Evolutionary conservation across 2,797 vertebrate genomes (phyloP).

Genomic region (Sparidentex hasta): DNA sequence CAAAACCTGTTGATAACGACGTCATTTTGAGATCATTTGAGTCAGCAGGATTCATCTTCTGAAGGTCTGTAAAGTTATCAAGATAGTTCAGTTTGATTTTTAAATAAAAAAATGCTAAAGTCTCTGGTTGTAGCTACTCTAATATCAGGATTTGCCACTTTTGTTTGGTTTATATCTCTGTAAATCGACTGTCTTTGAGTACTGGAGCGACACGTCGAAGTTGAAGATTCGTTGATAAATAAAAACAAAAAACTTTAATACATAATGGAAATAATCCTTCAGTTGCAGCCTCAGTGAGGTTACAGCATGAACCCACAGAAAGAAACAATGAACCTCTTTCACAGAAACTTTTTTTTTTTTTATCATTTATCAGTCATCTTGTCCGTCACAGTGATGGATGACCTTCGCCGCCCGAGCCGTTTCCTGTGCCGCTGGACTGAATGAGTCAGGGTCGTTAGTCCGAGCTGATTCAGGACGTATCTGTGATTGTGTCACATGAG

Average conservation of each 20-base stretch:
- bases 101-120: no score
- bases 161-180: neutral
- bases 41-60: no score
- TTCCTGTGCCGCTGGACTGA: conserved; percentile 37
- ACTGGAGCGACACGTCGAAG: neutral
- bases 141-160: neutral
- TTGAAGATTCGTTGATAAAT: neutral
- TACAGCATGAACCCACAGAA: neutral
- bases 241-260: no score
- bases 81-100: no score
- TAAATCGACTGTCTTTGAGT: neutral
- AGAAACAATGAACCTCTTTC: conserved; percentile 2
- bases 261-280: neutral
- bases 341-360: neutral
- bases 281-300: neutral
- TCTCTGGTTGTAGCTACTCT: neutral
- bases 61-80: no score
- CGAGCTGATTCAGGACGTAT: conserved; percentile 22
- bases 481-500: conserved; percentile 37
- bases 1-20: no score
- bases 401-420: conserved; percentile 11
- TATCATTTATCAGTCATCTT: conserved; percentile 17
- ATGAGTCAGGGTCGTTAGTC: conserved; percentile 8
- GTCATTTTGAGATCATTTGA: no score
- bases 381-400: conserved; percentile 50